Conservation (phyloP, 2,113 vertebrate species). For the Ascaphus truei region DNA sequence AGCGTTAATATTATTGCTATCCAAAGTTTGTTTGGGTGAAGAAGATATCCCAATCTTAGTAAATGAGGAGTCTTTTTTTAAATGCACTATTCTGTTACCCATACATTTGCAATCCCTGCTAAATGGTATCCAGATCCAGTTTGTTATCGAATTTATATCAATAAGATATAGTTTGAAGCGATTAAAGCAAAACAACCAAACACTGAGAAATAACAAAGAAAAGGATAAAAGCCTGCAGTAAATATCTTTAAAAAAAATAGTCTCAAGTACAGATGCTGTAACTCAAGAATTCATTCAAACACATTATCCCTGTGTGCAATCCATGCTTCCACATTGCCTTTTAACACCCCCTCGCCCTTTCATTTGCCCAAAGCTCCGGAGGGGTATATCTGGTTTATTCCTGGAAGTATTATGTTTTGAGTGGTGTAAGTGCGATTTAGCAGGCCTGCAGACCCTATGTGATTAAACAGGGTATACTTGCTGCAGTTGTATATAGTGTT, state of each 20-base stretch:
- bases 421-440: conserved; percentile 7
- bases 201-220: neutral
- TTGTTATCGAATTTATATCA: conserved; percentile 19
- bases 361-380: neutral
- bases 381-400: neutral
- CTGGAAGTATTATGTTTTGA: neutral
- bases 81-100: no score
- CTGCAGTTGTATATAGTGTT: conserved; percentile 62
- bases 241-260: neutral
- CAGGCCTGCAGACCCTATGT: conserved; percentile 49
- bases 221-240: neutral
- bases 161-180: neutral
- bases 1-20: conserved; percentile 17
- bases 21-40: conserved; percentile 22
- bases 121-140: neutral
- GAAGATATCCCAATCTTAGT: conserved; percentile 1
- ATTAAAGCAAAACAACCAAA: neutral
- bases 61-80: neutral
- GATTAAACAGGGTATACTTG: conserved; percentile 60
- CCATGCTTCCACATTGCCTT: neutral
- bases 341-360: neutral
- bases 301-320: no score
- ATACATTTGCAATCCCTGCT: no score
- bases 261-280: no score
- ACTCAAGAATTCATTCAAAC: no score